These are phyloP conservation scores for Seira ritae DNA, from an alignment of 2,888 invertebrate genomes.

Conservation along the genomic window DNA sequence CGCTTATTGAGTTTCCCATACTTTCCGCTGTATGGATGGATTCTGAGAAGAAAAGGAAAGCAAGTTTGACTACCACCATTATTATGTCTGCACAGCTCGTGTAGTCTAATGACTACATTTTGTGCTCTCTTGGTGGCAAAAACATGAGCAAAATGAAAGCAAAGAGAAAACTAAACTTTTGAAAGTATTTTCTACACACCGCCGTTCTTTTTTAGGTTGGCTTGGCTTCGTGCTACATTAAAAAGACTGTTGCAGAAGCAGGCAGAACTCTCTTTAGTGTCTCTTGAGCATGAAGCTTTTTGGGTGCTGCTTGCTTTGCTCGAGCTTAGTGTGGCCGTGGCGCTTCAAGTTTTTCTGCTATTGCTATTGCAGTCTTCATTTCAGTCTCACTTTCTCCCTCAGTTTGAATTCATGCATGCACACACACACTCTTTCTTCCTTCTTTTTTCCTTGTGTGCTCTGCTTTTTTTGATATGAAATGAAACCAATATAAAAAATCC, in stretches of 20 bases:
- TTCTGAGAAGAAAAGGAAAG: slow-evolving; percentile 12
- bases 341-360: neutral
- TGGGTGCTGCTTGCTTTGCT: neutral
- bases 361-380: neutral
- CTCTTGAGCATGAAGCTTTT: neutral
- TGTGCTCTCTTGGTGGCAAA: slow-evolving; percentile 8
- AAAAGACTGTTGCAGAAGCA: slow-evolving; percentile 1
- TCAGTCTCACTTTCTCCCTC: neutral
- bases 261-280: neutral
- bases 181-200: neutral
- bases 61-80: slow-evolving; percentile 9
- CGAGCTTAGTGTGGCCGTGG: too few relatives aligned
- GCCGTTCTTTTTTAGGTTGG: neutral
- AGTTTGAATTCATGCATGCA: too few relatives aligned
- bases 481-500: slow-evolving; percentile 5
- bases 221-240: neutral
- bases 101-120: neutral
- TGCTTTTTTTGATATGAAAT: neutral
- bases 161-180: neutral
- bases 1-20: neutral
- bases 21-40: slow-evolving; percentile 9
- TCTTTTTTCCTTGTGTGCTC: too few relatives aligned
- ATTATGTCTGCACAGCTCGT: neutral
- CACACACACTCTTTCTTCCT: too few relatives aligned
- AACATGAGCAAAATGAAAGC: neutral